Evolutionary conservation across 2,888 invertebrate genomes (phyloP).

Genomic region (Drosophila anomelani): DNA sequence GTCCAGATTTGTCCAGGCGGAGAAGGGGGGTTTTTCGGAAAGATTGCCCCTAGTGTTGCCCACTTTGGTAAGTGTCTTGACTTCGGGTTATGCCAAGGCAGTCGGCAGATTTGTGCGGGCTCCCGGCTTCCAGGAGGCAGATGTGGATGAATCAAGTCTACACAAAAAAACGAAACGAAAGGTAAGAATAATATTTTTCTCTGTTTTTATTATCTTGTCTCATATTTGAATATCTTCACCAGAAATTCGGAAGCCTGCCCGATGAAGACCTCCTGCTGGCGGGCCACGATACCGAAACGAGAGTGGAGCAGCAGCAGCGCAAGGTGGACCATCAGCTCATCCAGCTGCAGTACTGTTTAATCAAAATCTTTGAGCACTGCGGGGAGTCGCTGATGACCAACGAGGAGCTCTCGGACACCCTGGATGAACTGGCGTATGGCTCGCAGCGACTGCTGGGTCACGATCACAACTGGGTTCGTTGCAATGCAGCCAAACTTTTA

Average conservation of each 20-base stretch:
- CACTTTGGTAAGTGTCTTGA: slow-evolving; percentile 86
- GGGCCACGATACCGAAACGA: slow-evolving; percentile 66
- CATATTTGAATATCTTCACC: neutral
- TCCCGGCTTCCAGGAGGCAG: slow-evolving; percentile 74
- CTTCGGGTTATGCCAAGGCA: slow-evolving; percentile 84
- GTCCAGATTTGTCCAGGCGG: slow-evolving; percentile 92
- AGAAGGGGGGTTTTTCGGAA: slow-evolving; percentile 89
- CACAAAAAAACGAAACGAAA: slow-evolving; percentile 44
- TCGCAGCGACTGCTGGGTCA: slow-evolving; percentile 90
- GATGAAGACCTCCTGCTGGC: slow-evolving; percentile 44
- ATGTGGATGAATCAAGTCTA: slow-evolving; percentile 3
- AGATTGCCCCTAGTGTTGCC: slow-evolving; percentile 88
- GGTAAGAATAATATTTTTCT: slow-evolving; percentile 22
- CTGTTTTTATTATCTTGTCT: too few relatives aligned
- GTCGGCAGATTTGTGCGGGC: slow-evolving; percentile 88
- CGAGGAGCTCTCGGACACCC: slow-evolving; percentile 71
- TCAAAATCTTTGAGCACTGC: slow-evolving; percentile 89
- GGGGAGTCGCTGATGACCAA: slow-evolving; percentile 86
- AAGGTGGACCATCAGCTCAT: slow-evolving; percentile 90
- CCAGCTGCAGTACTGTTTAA: slow-evolving; percentile 89
- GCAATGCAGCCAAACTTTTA: slow-evolving; percentile 91
- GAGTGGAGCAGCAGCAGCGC: slow-evolving; percentile 87
- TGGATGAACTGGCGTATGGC: slow-evolving; percentile 88
- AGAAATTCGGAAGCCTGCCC: slow-evolving; percentile 14
- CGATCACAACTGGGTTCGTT: slow-evolving; percentile 94